Base-by-base conservation (phyloP, 2,113 vertebrate species). In the Hemichromis elongatus region DNA sequence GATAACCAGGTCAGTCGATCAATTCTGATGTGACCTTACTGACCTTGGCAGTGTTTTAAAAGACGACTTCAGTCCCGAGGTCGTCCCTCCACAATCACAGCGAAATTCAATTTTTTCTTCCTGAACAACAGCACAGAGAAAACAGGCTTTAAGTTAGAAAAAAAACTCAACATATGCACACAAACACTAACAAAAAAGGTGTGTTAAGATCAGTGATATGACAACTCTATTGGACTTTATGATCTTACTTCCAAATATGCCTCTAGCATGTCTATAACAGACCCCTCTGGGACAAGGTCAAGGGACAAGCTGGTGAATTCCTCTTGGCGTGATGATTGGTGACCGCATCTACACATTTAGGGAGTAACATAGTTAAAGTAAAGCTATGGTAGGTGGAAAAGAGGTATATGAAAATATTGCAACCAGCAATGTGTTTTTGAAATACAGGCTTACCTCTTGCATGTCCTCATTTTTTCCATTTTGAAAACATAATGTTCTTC, bases 301-400 rank as follows among this genome's bases (percentile, higher is more conserved):
- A 85, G 77, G 35, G 61, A 85, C 0, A 80, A 56, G 7, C 24
- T 61, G 0, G 28, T 77, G 10, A 77, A 77, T 12, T 77, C 14
- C 9, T 52, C 70, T 13, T 53, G 0, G 2, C 11, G 16, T 19
- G 30, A 26, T 4, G 70, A 77, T 0, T 53, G 45, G 28, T 7
- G 5, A n/a, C 70, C 28, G 28, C 70, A 77, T 3, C 70, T 77
- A 28, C 16, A n/a, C 3, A 53, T 66, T n/a, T 33, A 9, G 50
- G 10, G 6, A 57, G 26, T 13, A 40, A 24, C 5, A 3, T 11
- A 21, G 19, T 21, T n/a, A 53, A 53, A 53, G n/a, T 10, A 5
- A 11, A 0, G 1, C 1, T 4, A 6, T 4, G 45, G 16, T 47
- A 47, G 45, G 45, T 0, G n/a, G n/a, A 54, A 54, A 0, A 55